Conservation (phyloP, 2,888 invertebrate species). For the Lasioglossum morio region DNA sequence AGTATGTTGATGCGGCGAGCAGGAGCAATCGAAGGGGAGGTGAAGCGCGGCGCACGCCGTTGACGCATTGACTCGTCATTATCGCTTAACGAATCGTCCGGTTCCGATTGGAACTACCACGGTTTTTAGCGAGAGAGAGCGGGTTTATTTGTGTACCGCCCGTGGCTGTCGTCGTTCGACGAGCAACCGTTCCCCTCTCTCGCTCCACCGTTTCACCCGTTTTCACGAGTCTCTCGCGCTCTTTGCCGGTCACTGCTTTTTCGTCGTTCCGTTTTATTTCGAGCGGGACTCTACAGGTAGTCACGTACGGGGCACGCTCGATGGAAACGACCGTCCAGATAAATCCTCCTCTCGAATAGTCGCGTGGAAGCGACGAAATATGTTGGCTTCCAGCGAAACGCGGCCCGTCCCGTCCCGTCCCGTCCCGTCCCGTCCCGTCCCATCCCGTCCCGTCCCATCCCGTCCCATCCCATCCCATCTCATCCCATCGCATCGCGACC, state of each 20-base stretch:
- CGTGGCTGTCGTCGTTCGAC: slow-evolving; percentile 44
- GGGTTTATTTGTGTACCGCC: slow-evolving; percentile 66
- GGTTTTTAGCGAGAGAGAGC: slow-evolving; percentile 63
- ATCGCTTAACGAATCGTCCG: slow-evolving; percentile 81
- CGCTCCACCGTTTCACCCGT: slow-evolving; percentile 30
- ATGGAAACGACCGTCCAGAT: slow-evolving; percentile 58
- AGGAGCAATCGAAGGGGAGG: neutral
- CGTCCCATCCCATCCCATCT: neutral
- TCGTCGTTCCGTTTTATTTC: slow-evolving; percentile 64
- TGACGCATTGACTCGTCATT: slow-evolving; percentile 82
- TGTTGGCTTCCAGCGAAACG: slow-evolving; percentile 44
- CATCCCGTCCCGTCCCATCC: slow-evolving; percentile 5
- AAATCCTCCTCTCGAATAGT: slow-evolving; percentile 60
- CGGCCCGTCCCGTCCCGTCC: slow-evolving; percentile 14
- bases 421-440: neutral
- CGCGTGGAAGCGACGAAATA: slow-evolving; percentile 52
- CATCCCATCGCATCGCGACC: slow-evolving; percentile 6
- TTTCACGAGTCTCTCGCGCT: slow-evolving; percentile 59
- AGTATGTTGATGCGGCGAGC: slow-evolving; percentile 20
- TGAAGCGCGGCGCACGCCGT: slow-evolving; percentile 59
- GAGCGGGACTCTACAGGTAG: slow-evolving; percentile 70
- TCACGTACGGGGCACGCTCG: slow-evolving; percentile 58
- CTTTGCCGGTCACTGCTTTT: slow-evolving; percentile 66
- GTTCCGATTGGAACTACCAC: slow-evolving; percentile 45
- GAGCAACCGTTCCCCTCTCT: slow-evolving; percentile 40